Conservation (phyloP, 2,888 invertebrate genomes). For the Andrena bucephala region DNA sequence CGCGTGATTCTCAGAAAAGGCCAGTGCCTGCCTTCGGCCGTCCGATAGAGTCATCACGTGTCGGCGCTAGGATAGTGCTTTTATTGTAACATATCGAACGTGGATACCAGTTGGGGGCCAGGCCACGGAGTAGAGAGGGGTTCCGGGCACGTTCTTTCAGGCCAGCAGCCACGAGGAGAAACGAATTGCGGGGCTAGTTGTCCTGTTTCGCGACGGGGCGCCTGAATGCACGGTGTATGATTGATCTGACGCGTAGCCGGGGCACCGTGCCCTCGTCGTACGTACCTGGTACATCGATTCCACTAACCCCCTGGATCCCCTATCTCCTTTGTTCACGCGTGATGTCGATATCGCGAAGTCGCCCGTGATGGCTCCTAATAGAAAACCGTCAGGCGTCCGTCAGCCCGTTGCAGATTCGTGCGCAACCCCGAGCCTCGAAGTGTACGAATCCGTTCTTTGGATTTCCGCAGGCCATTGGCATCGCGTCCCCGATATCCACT, state of each 20-base stretch:
- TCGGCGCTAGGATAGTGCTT: slow-evolving; percentile 76
- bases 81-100: slow-evolving; percentile 76
- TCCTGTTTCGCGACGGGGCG: slow-evolving; percentile 81
- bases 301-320: slow-evolving; percentile 23
- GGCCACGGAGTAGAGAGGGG: slow-evolving; percentile 36
- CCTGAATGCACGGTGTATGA: slow-evolving; percentile 77
- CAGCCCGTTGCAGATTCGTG: not conserved
- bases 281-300: slow-evolving; percentile 57
- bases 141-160: slow-evolving; percentile 62
- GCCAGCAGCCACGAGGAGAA: slow-evolving; percentile 61
- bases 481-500: too few relatives aligned
- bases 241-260: slow-evolving; percentile 82
- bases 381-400: not conserved
- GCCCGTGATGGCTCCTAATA: not conserved
- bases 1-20: slow-evolving; percentile 76
- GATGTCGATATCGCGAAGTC: slow-evolving; percentile 12
- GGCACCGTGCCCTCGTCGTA: slow-evolving; percentile 55
- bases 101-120: slow-evolving; percentile 60
- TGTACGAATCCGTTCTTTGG: not conserved
- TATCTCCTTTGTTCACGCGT: slow-evolving; percentile 17
- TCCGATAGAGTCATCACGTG: slow-evolving; percentile 80
- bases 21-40: slow-evolving; percentile 62
- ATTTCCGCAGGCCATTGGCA: too few relatives aligned
- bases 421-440: not conserved
- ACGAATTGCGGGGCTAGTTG: slow-evolving; percentile 77